Base-by-base conservation (phyloP, 2,797 vertebrate species). In the Chelon labrosus region DNA sequence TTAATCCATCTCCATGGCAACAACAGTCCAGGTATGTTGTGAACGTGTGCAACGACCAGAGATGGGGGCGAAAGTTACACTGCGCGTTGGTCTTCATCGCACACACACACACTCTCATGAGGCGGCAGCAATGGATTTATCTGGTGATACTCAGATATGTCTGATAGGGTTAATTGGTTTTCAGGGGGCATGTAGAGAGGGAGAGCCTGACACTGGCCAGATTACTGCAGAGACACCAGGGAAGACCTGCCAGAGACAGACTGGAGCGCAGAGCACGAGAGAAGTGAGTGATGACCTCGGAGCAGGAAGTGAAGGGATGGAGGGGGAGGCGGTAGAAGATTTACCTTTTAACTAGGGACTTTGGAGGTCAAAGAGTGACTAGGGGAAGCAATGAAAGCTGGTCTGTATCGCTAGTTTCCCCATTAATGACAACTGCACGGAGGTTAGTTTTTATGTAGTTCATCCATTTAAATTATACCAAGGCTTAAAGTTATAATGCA, bases 121-220 rank as follows among this genome's bases (percentile, higher is more conserved):
- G 68, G 63, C 80, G 54, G 70, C 68, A 35, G 76, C 70, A 54
- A 79, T 85, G 78, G 82, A 88, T 88, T 93, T 90, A 90, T 92
- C 83, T 70, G 73, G 60, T 65, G 88, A 93, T 92, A 72, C 86
- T 87, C 84, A 80, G 88, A 91, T 94, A 83, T 73, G 87, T 80
- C 73, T 89, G 87, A 91, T 88, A 72, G 88, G 91, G 91, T 94
- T 95, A 94, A 94, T 93, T 93, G 90, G 85, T 86, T 92, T 91
- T 91, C 82, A 82, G 77, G 85, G 91, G 88, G 75, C 86, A 89
- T 79, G 83, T 80, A 82, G 80, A 85, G 82, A 83, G 72, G 86
- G 75, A 70, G 70, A 78, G 80, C 84, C 66, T 78, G 89, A 82
- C 81, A 79, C 81, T 77, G 79, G 78, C 81, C 80, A 87, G 83